phyloP scores from a whole-genome alignment of 2,113 vertebrate genomes.

The Aix galericulata region DNA sequence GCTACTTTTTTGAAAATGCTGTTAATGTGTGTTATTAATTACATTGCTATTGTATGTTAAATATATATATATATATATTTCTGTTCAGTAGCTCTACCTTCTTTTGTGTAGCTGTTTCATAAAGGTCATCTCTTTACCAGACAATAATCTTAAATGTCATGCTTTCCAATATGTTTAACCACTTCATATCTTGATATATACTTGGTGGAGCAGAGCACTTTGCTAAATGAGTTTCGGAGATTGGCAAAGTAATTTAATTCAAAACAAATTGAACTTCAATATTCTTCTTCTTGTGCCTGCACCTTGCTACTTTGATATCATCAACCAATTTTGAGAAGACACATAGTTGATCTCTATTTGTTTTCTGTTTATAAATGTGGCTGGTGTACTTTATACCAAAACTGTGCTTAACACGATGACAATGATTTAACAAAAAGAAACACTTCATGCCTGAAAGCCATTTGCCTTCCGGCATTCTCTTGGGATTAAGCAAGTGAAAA shows the following conservation, averaged over 20 bases:
- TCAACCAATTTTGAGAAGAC: not conserved
- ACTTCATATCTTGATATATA: constrained; percentile 15
- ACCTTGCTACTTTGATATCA: not conserved
- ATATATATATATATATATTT: not conserved
- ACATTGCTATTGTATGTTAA: not conserved
- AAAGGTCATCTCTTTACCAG: constrained; percentile 54
- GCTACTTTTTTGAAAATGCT: constrained; percentile 41
- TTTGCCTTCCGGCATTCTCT: not conserved
- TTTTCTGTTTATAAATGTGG: constrained; percentile 17
- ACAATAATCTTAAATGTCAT: constrained; percentile 63
- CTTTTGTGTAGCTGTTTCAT: constrained; percentile 22
- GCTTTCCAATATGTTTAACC: constrained; percentile 44
- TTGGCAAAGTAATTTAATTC: not conserved
- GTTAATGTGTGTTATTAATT: constrained; percentile 50
- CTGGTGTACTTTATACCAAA: not conserved
- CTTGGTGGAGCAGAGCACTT: not conserved
- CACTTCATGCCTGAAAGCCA: not conserved
- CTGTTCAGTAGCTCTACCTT: constrained; percentile 26
- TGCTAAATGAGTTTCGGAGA: constrained; percentile 4
- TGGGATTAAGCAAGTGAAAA: not conserved
- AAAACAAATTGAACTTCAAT: not conserved
- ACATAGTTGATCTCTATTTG: not conserved
- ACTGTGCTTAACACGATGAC: not conserved
- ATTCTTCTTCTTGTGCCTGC: not conserved
- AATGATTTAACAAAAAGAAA: constrained; percentile 22